Evolutionary conservation across 2,113 vertebrate genomes (phyloP), one percentile per base, ranked within the genome.

Genomic region (Ranitomeya variabilis): DNA sequence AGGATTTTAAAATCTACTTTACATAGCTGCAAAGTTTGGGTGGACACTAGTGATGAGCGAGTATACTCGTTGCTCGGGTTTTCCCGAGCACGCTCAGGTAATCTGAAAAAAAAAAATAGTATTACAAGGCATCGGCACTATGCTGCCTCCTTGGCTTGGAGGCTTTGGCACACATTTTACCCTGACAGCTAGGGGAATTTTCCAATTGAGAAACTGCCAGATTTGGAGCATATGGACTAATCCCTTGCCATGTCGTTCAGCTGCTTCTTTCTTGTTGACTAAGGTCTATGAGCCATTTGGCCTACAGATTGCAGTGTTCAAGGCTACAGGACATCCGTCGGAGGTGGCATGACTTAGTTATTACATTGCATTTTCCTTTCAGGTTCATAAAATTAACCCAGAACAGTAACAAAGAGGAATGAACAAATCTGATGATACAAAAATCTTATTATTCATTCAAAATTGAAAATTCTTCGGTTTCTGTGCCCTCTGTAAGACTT

Each of bases 391-490:
- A 83, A n/a, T 37, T 4, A 15, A 67, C 64, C 31, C n/a, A 26
- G 51, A 51, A 71, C 51, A 84, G 26, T 54, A 54, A 15, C 1
- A 55, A 84, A 62, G 26, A 81, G 23, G 23, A 18, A 23, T 18
- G 21, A 11, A 52, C 21, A 71, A 83, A 84, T 84, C 82, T 84
- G 45, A 69, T 18, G 62, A 71, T 23, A 77, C 31, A 52, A 18
- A 62, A 77, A 86, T 62, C 71, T n/a, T 86, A 60, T 86, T 86
- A 86, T 62, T 77, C 31, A 10, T 21, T 51, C 73, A n/a, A 77
- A 77, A 86, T 86, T 77, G 85, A 60, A 77, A 86, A 86, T n/a
- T 62, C 18, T 77, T 73, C 37, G 7, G n/a, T 71, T 69, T 55
- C 37, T 77, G 71, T 86, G 85, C 85, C 85, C 57, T 86, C 31